These are phyloP conservation scores for Melanophora roralis DNA, from an alignment of 2,888 invertebrate genomes.

Conservation along the genomic window DNA sequence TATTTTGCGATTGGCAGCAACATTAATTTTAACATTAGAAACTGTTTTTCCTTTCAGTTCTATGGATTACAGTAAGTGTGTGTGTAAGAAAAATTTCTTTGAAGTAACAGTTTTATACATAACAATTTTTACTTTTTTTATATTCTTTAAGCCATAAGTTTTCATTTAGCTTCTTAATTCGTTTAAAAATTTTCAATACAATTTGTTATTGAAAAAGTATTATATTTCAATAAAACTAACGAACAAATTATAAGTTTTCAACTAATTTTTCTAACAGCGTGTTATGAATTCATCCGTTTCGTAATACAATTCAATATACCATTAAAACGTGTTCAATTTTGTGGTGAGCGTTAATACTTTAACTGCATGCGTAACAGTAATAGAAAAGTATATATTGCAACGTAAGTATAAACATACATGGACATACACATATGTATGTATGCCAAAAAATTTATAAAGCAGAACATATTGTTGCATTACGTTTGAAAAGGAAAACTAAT, in stretches of 20 bases:
- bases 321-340: constrained; percentile 55
- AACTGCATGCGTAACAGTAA: constrained; percentile 38
- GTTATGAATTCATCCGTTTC: constrained; percentile 21
- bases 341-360: constrained; percentile 40
- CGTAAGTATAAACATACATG: neutral
- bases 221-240: neutral
- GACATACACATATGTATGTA: neutral
- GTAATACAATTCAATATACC: constrained; percentile 55
- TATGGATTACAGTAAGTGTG: no score
- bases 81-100: no score
- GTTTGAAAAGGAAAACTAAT: neutral
- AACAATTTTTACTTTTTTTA: no score
- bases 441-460: neutral
- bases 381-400: no score
- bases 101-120: no score
- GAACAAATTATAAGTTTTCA: constrained; percentile 19
- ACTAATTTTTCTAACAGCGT: neutral
- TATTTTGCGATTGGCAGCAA: no score
- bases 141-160: no score
- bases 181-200: no score
- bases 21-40: no score
- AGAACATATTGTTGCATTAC: neutral
- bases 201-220: no score
- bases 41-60: no score
- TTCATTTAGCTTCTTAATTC: no score